Conservation (phyloP, 2,888 invertebrate species). For the Disparrhopalites patrizii region DNA sequence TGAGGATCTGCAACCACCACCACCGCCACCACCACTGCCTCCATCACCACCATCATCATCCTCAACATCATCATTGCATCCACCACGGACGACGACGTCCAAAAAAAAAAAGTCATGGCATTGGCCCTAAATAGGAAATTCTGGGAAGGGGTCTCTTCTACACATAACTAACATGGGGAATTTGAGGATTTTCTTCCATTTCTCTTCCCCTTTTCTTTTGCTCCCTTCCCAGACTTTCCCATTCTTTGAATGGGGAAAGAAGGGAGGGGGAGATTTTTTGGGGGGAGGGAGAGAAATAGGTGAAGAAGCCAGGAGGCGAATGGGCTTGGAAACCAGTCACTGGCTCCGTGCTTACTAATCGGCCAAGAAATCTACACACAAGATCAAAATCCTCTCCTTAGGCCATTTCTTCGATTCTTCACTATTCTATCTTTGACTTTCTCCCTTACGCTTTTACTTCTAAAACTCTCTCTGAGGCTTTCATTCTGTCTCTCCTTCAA, state of each 20-base stretch:
- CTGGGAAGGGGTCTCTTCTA: not conserved
- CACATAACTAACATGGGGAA: not conserved
- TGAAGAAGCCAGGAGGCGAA: slow-evolving; percentile 7
- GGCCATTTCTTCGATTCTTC: not conserved
- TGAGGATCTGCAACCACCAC: slow-evolving; percentile 1
- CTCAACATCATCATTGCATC: not conserved
- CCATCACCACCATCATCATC: slow-evolving; percentile 8
- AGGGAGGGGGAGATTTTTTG: not conserved
- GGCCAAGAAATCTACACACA: slow-evolving; percentile 9
- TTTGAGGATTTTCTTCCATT: not conserved
- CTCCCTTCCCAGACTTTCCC: not conserved
- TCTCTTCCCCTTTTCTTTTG: not conserved
- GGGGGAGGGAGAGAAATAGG: not conserved
- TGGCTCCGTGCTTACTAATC: slow-evolving; percentile 2
- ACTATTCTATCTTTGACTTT: too few species aligned
- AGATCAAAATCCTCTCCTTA: not conserved
- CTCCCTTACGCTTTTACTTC: not conserved
- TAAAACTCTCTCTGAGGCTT: not conserved
- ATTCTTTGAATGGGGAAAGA: not conserved
- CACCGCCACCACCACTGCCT: not conserved
- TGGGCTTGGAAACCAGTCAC: slow-evolving; percentile 7
- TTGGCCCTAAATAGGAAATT: slow-evolving; percentile 1
- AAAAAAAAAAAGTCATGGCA: not conserved
- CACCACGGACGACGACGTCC: slow-evolving; percentile 1
- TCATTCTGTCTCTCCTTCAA: too few species aligned